Conservation (phyloP, 1,140 invertebrate species). For the Ericerus pela region DNA sequence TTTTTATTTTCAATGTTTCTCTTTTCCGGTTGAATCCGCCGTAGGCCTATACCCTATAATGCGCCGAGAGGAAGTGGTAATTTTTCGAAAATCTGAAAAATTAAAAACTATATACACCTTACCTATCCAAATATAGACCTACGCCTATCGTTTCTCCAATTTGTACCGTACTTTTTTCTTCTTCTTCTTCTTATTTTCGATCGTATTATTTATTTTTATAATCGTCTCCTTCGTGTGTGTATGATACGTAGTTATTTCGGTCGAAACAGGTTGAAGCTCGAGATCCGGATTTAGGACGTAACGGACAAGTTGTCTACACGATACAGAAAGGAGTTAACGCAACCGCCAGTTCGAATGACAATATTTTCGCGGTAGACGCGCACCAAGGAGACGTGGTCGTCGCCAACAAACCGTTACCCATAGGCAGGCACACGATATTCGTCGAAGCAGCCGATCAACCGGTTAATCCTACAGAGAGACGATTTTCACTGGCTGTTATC, state of each 20-base stretch:
- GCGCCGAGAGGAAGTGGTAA: too few species aligned
- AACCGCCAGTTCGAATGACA: constrained; percentile 35
- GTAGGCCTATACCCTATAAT: too few species aligned
- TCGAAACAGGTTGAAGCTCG: constrained; percentile 44
- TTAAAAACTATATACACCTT: too few species aligned
- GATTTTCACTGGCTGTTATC: constrained; percentile 67
- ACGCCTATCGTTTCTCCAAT: too few species aligned
- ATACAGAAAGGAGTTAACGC: constrained; percentile 52
- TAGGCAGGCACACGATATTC: constrained; percentile 58
- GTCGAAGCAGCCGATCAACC: constrained; percentile 69
- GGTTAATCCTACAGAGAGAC: constrained; percentile 58
- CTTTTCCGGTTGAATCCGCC: too few species aligned
- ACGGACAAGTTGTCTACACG: constrained; percentile 61
- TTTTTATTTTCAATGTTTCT: too few species aligned
- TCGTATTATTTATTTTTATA: too few species aligned
- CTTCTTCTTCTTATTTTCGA: too few species aligned
- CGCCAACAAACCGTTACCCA: constrained; percentile 43
- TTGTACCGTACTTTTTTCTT: too few species aligned
- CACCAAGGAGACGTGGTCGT: constrained; percentile 55
- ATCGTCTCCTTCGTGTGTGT: too few species aligned
- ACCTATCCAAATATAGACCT: too few species aligned
- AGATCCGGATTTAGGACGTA: constrained; percentile 65
- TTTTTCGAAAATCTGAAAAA: too few species aligned
- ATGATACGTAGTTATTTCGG: neutral
- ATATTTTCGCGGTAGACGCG: constrained; percentile 53